phyloP scores from a whole-genome alignment of 2,797 vertebrate species.

The Agapornis canus region DNA sequence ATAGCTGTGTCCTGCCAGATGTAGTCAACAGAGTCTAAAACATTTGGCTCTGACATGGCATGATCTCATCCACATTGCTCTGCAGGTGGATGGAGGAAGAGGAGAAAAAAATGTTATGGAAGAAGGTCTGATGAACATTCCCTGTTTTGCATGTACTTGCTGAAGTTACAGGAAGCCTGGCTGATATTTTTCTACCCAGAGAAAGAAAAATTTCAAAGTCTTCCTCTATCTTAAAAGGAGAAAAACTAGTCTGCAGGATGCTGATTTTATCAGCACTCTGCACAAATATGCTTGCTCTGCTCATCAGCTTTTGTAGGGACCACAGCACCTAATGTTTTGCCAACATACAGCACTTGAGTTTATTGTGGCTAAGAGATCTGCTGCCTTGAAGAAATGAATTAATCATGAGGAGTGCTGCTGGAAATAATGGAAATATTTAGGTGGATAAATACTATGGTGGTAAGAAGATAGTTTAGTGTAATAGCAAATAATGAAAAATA shows the following conservation, averaged over 20 bases:
- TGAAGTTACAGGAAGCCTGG: not conserved
- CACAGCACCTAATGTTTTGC: not conserved
- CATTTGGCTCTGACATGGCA: not conserved
- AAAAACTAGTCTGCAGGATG: not conserved
- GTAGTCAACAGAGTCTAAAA: not conserved
- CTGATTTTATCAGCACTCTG: not conserved
- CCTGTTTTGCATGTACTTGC: not conserved
- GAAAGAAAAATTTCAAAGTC: not conserved
- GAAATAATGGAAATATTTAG: not conserved
- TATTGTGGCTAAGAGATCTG: not conserved
- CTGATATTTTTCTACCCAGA: not conserved
- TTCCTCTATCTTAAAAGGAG: not conserved
- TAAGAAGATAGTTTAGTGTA: not conserved
- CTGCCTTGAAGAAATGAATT: not conserved
- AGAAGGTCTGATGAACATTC: not conserved
- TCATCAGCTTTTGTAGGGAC: not conserved
- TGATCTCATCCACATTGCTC: not conserved
- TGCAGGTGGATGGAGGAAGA: fast-evolving
- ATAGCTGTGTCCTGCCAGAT: not conserved
- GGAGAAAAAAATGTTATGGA: not conserved
- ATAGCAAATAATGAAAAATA: not conserved
- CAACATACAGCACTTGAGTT: not conserved
- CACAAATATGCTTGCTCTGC: not conserved
- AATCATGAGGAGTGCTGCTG: not conserved
- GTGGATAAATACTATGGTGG: not conserved